Percentiles rank a stretch among this genome's conserved stretches.
These are phyloP conservation scores for Aphidius colemani DNA, from an alignment of 2,888 invertebrate genomes.

Conservation along the genomic window DNA sequence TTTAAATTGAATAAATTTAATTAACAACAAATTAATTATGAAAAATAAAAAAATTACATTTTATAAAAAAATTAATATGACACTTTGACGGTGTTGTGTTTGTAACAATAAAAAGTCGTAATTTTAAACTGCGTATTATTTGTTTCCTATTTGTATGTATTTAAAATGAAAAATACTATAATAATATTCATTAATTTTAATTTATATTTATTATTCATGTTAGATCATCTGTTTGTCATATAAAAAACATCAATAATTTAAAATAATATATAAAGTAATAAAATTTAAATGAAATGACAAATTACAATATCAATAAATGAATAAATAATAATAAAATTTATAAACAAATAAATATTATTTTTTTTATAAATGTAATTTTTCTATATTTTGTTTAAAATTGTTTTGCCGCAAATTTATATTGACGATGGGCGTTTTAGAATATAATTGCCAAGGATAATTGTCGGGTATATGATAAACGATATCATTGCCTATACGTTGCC, in stretches of 20 bases:
- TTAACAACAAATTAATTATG: not conserved
- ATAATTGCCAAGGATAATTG: slow-evolving; percentile 21
- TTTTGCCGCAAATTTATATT: slow-evolving; percentile 12
- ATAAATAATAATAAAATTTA: no score
- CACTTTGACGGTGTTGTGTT: not conserved
- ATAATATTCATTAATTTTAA: no score
- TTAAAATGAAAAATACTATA: not conserved
- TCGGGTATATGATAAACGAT: slow-evolving; percentile 18
- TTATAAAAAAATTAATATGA: not conserved
- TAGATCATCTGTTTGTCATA: not conserved
- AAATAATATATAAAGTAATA: not conserved
- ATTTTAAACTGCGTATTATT: not conserved
- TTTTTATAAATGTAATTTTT: no score
- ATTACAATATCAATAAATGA: not conserved
- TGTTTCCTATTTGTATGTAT: not conserved
- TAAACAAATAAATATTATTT: no score
- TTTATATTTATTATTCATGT: not conserved
- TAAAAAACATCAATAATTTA: not conserved
- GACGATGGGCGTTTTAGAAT: slow-evolving; percentile 10
- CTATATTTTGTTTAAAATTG: no score
- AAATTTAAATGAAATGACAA: not conserved
- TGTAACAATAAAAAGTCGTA: not conserved
- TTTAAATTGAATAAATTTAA: slow-evolving; percentile 10
- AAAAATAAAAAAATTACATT: slow-evolving; percentile 1
- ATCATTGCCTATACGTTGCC: slow-evolving; percentile 2